These are phyloP conservation scores for Patella pellucida DNA, from an alignment of 2,888 invertebrate species.

Conservation along the genomic window DNA sequence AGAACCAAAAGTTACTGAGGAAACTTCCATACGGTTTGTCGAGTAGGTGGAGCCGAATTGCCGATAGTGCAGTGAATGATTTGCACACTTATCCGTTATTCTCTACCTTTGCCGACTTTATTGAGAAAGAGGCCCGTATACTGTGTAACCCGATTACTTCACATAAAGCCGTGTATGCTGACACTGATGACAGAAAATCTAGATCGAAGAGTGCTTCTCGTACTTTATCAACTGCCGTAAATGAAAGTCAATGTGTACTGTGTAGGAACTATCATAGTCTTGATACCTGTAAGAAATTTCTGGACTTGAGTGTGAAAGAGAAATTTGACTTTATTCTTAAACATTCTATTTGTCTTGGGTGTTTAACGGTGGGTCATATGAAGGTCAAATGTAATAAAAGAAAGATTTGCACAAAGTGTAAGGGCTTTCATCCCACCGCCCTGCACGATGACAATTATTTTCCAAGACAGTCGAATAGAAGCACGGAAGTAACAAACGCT, in stretches of 20 bases:
- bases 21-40: not conserved
- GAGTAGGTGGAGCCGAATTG: not conserved
- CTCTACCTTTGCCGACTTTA: not conserved
- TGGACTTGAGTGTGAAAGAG: no score
- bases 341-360: conserved; percentile 12
- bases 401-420: not conserved
- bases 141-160: not conserved
- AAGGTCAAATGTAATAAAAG: not conserved
- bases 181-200: no score
- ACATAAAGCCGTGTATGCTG: no score
- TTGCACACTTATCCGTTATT: not conserved
- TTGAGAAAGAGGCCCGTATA: not conserved
- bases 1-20: no score
- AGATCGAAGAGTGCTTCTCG: no score
- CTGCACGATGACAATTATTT: not conserved
- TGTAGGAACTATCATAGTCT: no score
- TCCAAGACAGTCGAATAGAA: not conserved
- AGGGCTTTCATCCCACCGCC: not conserved
- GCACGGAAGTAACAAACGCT: not conserved
- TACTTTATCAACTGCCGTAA: no score
- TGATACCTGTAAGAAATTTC: no score
- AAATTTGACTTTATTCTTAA: no score
- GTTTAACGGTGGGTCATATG: not conserved
- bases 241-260: no score
- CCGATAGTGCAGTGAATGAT: not conserved